Base-by-base conservation (phyloP, 37 sponge, comb jelly and placozoan genomes). In the Ephydatia muelleri region DNA sequence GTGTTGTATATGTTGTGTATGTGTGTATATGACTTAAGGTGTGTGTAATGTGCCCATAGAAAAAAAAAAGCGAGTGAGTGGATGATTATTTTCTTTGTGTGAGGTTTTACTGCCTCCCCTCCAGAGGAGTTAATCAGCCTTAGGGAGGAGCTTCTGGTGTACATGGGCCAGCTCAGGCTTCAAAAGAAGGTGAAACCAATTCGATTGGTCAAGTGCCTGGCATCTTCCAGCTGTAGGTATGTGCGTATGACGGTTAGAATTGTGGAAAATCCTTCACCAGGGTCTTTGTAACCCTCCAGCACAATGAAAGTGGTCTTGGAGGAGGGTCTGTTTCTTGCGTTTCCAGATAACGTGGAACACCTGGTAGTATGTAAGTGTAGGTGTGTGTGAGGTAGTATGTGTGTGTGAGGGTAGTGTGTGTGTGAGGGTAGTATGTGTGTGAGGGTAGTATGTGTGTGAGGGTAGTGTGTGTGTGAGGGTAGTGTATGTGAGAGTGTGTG, bases 291-390 rank as follows among this genome's bases (percentile, higher is more conserved):
- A 16, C 36, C 14, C 27, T 29, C 9, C 77, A 84, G 85, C 19
- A 69, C 76, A 21, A 38, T 84, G 77, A 67, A n/a, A 38, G 68
- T 77, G 38, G 23, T 43, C 49, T 68, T 84, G 77, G 39, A 39
- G 77, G 28, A 22, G 48, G 39, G 40, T 22, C 85, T 77, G 29
- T 43, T 84, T 6, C 77, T 84, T n/a, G 69, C 68, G 16, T 76
- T 77, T 8, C 85, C 85, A 34, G 8, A 33, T 2, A 36, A 5
- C 37, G 29, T 39, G 13, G 38, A 66, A 40, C 34, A 38, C 40
- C 8, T 40, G 14, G 68, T 84, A 0, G 6, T 29, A 73, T 74
- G 83, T 83, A 14, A 33, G 74, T 73, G 34, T 11, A 36, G n/a
- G n/a, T n/a, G n/a, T n/a, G n/a, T n/a, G n/a, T n/a, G n/a, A n/a